Conservation (phyloP, 1,140 invertebrate species). For the Bombus soroeensis region DNA sequence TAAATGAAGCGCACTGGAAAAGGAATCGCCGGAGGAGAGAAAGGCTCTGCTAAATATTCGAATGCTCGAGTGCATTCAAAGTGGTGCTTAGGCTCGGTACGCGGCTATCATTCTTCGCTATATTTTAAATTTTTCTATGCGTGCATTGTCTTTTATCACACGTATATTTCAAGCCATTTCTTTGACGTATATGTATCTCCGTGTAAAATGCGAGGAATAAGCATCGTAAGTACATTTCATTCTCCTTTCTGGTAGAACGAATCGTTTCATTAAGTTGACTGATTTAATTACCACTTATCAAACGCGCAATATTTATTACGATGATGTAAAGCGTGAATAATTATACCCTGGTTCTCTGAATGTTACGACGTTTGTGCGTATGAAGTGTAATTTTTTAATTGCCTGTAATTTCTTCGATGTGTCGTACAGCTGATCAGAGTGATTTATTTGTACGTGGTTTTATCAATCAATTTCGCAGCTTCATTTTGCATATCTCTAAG, state of each 20-base stretch:
- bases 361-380: neutral
- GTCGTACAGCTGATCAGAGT: too few relatives aligned
- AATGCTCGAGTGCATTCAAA: slow-evolving; percentile 63
- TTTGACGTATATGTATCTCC: neutral
- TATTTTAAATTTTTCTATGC: slow-evolving; percentile 33
- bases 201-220: neutral
- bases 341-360: neutral
- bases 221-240: neutral
- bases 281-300: neutral
- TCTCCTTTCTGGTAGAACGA: neutral
- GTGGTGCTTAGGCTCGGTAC: slow-evolving; percentile 49
- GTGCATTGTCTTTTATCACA: slow-evolving; percentile 35
- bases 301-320: neutral
- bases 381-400: too few relatives aligned
- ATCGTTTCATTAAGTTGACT: slow-evolving; percentile 1
- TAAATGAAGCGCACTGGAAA: slow-evolving; percentile 72
- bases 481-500: too few relatives aligned
- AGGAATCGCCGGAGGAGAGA: slow-evolving; percentile 61
- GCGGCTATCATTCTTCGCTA: slow-evolving; percentile 24
- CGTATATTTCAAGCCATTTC: neutral
- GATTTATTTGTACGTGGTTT: too few relatives aligned
- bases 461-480: too few relatives aligned
- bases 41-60: slow-evolving; percentile 62
- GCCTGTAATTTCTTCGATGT: neutral
- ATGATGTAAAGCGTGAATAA: neutral